Base-by-base conservation (phyloP, 1,140 invertebrate genomes). In the Meloidogyne floridensis region DNA sequence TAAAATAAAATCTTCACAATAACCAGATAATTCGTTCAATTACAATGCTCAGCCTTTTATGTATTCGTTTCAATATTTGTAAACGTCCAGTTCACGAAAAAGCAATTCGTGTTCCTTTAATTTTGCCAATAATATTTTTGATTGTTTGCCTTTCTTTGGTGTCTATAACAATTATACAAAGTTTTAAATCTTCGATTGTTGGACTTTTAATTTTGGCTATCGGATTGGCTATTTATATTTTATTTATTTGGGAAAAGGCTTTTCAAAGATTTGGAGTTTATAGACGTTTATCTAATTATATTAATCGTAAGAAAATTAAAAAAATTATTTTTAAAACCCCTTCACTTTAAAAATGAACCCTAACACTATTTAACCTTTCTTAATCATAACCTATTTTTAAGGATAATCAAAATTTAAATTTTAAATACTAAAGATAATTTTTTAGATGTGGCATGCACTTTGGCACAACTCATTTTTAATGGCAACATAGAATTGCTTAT, bases 101-200 rank as follows among this genome's bases (percentile, higher is more conserved):
- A 47, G 80, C 65, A 20, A 86, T 87, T 56, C 81, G 77, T 72
- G 83, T 72, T 47, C 85, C 85, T 18, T 43, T 86, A 18, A 80
- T 86, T 53, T 47, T 86, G 47, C 85, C 85, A 11, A 72, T 87
- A 13, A 10, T 86, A 11, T 87, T 86, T 54, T 70, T 88, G 51
- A n/a, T 78, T 72, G 70, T 82, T 51, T 86, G 84, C 78, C 15
- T 73, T 11, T 54, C 85, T 13, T 20, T 85, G 43, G 82, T 84
- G 2, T 69, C 83, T 32, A 59, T 84, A 51, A 86, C 84, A 10
- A 81, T 86, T n/a, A 51, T 84, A 11, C 56, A 86, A 73, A 59
- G 83, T 8, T 65, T 78, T 11, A 71, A 78, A 42, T 81, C 85
- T 7, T 80, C 84, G 9, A 51, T 15, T 13, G 77, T 84, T 69